Conservation (phyloP, 2,797 vertebrate genomes). For the Phrynocephalus vlangalii region DNA sequence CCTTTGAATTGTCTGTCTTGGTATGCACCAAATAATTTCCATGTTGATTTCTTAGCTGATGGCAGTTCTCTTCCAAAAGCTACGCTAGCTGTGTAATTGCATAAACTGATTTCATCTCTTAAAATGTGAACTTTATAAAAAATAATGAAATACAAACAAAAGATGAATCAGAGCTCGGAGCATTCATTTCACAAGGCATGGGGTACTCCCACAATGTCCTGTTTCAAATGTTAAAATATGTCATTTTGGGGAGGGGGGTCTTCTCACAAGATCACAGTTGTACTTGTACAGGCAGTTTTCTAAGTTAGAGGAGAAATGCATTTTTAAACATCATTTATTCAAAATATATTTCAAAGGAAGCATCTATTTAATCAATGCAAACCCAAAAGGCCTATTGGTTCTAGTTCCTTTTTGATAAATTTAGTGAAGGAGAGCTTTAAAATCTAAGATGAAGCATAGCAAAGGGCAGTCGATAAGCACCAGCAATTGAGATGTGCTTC, state of each 20-base stretch:
- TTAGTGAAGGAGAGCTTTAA: neutral
- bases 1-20: no score
- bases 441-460: neutral
- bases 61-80: no score
- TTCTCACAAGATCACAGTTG: neutral
- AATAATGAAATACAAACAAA: neutral
- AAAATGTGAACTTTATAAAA: no score
- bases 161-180: neutral
- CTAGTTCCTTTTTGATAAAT: neutral
- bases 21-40: no score
- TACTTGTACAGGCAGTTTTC: neutral
- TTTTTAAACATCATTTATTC: no score
- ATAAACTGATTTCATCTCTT: no score
- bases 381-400: no score
- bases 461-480: neutral
- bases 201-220: neutral
- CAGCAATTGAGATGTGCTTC: no score
- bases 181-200: neutral
- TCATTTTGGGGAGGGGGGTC: neutral
- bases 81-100: no score
- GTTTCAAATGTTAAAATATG: neutral
- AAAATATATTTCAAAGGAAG: no score
- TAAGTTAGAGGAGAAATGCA: neutral
- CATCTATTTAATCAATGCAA: no score
- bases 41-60: no score